Conservation (phyloP, 2,888 invertebrate genomes). For the Operophtera brumata region DNA sequence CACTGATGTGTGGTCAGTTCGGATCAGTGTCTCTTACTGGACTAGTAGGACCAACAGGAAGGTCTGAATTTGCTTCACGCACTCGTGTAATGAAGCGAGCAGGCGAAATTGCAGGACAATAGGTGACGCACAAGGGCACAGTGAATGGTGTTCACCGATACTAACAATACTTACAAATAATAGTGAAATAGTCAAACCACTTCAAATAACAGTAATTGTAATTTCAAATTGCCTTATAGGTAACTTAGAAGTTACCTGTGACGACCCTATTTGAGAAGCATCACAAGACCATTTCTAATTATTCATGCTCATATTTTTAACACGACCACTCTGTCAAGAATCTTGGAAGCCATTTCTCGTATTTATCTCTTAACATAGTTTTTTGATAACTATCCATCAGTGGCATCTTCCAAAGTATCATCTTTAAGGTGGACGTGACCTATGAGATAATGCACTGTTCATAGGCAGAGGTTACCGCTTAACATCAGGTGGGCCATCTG, state of each 20-base stretch:
- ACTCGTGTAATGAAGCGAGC: slow-evolving; percentile 51
- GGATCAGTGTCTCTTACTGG: slow-evolving; percentile 53
- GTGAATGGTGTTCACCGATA: slow-evolving; percentile 4
- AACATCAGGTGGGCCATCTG: no score
- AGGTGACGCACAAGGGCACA: slow-evolving; percentile 47
- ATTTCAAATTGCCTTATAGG: neutral
- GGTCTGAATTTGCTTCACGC: slow-evolving; percentile 56
- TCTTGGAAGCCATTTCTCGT: no score
- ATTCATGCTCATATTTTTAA: no score
- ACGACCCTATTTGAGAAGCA: neutral
- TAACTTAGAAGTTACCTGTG: neutral
- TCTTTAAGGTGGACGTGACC: no score
- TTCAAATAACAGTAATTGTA: neutral
- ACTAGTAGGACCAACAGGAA: slow-evolving; percentile 60
- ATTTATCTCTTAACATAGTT: no score
- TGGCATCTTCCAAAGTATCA: no score
- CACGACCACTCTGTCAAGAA: no score
- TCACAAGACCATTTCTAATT: neutral
- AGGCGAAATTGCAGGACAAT: slow-evolving; percentile 51
- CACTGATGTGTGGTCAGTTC: slow-evolving; percentile 41
- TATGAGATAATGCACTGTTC: no score
- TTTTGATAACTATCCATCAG: no score
- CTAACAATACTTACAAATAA: neutral
- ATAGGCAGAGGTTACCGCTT: no score
- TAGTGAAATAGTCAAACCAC: neutral